These are phyloP conservation scores for Agrilus planipennis DNA, from an alignment of 1,140 invertebrate species.

Conservation along the genomic window DNA sequence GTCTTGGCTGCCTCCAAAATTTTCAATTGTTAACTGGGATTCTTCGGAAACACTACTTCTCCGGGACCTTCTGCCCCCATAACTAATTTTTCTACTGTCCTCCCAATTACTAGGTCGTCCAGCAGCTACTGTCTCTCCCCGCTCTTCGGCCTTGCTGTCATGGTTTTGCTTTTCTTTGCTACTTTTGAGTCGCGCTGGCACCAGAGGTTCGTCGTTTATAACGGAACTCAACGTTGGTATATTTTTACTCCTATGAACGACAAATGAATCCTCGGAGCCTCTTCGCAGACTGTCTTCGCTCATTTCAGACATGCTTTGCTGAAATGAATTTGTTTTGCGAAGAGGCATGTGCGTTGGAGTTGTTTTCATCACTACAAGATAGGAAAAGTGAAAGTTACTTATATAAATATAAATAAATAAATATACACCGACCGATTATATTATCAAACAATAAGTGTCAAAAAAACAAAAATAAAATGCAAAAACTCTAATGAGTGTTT, in stretches of 20 bases:
- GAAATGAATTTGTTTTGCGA: conserved; percentile 30
- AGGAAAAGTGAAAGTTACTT: too few species aligned
- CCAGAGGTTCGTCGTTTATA: conserved; percentile 36
- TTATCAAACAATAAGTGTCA: too few species aligned
- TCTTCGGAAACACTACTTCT: conserved; percentile 77
- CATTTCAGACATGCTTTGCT: conserved; percentile 31
- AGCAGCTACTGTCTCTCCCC: conserved; percentile 51
- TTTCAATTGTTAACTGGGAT: conserved; percentile 80
- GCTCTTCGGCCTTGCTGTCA: conserved; percentile 51
- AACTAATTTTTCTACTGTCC: conserved; percentile 55
- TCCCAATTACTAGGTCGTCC: conserved; percentile 77
- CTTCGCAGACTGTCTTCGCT: conserved; percentile 32
- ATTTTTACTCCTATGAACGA: conserved; percentile 64
- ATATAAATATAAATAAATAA: too few species aligned
- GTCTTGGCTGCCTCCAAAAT: conserved; percentile 81
- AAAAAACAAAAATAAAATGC: too few species aligned
- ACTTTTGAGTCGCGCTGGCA: conserved; percentile 42
- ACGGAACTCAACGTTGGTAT: conserved; percentile 66
- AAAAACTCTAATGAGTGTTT: too few species aligned
- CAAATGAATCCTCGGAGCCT: conserved; percentile 54
- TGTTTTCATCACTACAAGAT: conserved; percentile 40
- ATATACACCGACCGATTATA: too few species aligned
- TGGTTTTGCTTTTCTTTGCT: conserved; percentile 49
- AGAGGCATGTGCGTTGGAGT: conserved; percentile 34
- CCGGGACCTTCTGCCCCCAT: conserved; percentile 68